These are phyloP conservation scores for Anableps anableps DNA, from an alignment of 2,797 vertebrate species.

Conservation along the genomic window DNA sequence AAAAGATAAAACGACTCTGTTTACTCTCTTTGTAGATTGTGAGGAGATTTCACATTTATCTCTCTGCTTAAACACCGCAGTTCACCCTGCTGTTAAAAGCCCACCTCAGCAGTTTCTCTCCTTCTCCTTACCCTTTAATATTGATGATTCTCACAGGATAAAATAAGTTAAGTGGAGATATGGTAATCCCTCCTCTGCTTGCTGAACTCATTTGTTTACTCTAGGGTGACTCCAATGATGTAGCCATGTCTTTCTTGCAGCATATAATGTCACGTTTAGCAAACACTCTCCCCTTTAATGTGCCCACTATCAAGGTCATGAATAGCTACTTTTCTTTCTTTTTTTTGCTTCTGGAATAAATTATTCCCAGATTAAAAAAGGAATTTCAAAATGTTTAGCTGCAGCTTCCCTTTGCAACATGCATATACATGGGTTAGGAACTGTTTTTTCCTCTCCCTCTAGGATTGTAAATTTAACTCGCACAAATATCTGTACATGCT, in stretches of 20 bases:
- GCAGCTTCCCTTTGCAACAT: slow-evolving; percentile 26
- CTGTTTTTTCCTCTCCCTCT: background rate
- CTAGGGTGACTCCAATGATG: slow-evolving; percentile 81
- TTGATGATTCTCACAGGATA: slow-evolving; percentile 88
- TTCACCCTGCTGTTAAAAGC: slow-evolving; percentile 81
- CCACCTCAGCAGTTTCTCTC: slow-evolving; percentile 83
- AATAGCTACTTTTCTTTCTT: slow-evolving; percentile 66
- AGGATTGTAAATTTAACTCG: background rate
- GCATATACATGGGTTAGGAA: slow-evolving; percentile 8
- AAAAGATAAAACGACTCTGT: slow-evolving; percentile 77
- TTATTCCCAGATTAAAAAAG: slow-evolving; percentile 70
- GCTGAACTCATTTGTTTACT: slow-evolving; percentile 84
- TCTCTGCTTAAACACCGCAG: slow-evolving; percentile 81
- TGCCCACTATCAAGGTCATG: slow-evolving; percentile 80
- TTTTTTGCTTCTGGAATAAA: slow-evolving; percentile 65
- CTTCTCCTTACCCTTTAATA: slow-evolving; percentile 83
- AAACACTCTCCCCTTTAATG: slow-evolving; percentile 72
- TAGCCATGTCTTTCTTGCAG: slow-evolving; percentile 76
- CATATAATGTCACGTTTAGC: slow-evolving; percentile 82
- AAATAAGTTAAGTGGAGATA: slow-evolving; percentile 86
- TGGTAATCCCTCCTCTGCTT: slow-evolving; percentile 84
- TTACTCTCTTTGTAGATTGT: slow-evolving; percentile 82
- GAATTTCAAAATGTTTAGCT: slow-evolving; percentile 36
- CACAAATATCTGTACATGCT: background rate
- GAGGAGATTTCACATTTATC: slow-evolving; percentile 82